Base-by-base conservation (phyloP, 2,888 invertebrate species). In the Drosophila robusta region DNA sequence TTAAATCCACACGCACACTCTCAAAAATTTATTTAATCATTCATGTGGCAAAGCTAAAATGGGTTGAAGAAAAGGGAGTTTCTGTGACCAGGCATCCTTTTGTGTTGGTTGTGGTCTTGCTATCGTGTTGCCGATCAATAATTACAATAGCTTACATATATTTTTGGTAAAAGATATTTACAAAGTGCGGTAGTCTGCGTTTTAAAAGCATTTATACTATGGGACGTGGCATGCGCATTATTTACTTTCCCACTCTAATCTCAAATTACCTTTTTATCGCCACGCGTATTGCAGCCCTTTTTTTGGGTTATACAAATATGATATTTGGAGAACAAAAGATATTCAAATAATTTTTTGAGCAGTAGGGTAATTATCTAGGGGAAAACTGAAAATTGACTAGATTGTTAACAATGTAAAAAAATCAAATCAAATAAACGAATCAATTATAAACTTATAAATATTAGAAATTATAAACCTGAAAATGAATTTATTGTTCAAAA, bases 211-310 rank as follows among this genome's bases (percentile, higher is more conserved):
- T 39, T 32, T 1, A 11, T 11, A 4, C n/a, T 34, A n/a, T 16
- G 24, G 44, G 39, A 39, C 44, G 46, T 51, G 39, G 18, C 34
- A 50, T 24, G 29, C 16, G 39, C 22, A 49, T 38, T 18, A 34
- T 68, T 46, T 47, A 24, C 34, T 42, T 70, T 66, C 60, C 22
- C 56, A 70, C 50, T 62, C 58, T 29, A n/a, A 47, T 42, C 45
- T 67, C 46, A 29, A 50, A 54, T 61, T 67, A 70, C 63, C 29
- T 22, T 3, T 11, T 24, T 3, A 8, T 22, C 24, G 39, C 8
- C 36, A 29, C 52, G 41, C 36, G 29, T 9, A 9, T 0, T 29
- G 29, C 29, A 9, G 29, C 9, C 29, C 9, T 29, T 29, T 18
- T 18, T 18, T 18, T 18, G n/a, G n/a, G n/a, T 18, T 18, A 2